Conservation (phyloP, 2,113 vertebrate genomes). For the Uria lomvia region DNA sequence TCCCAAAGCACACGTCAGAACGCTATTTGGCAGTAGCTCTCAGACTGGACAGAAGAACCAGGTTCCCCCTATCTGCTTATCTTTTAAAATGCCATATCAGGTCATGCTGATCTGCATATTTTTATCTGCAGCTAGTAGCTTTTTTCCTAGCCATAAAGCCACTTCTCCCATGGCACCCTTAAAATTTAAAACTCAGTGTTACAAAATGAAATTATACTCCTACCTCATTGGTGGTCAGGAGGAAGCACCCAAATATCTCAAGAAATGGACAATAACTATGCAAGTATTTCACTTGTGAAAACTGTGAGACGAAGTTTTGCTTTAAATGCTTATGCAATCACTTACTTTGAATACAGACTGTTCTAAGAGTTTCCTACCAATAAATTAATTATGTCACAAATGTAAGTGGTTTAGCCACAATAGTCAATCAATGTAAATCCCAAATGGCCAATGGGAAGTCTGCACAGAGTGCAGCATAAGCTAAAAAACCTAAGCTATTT, state of each 20-base stretch:
- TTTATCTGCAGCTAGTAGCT: background rate
- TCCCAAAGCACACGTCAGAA: background rate
- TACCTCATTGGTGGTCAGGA: background rate
- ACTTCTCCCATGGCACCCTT: background rate
- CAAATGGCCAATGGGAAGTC: background rate
- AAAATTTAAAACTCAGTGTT: background rate
- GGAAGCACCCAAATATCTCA: background rate
- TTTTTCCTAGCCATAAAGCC: background rate
- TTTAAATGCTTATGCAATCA: background rate
- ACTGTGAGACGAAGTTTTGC: background rate
- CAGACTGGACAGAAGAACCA: background rate
- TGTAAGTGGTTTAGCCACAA: background rate
- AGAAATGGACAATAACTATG: background rate
- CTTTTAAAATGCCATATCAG: background rate
- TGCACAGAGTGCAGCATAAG: background rate
- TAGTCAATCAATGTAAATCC: conserved; percentile 2
- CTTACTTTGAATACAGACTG: background rate
- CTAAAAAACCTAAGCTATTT: background rate
- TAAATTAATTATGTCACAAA: background rate
- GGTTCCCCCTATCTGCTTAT: background rate
- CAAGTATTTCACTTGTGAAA: background rate
- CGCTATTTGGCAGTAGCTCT: background rate
- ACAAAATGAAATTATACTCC: background rate
- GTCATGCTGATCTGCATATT: background rate
- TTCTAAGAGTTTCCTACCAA: background rate